Conservation (phyloP, 2,888 invertebrate genomes). For the Spilarctia lutea region DNA sequence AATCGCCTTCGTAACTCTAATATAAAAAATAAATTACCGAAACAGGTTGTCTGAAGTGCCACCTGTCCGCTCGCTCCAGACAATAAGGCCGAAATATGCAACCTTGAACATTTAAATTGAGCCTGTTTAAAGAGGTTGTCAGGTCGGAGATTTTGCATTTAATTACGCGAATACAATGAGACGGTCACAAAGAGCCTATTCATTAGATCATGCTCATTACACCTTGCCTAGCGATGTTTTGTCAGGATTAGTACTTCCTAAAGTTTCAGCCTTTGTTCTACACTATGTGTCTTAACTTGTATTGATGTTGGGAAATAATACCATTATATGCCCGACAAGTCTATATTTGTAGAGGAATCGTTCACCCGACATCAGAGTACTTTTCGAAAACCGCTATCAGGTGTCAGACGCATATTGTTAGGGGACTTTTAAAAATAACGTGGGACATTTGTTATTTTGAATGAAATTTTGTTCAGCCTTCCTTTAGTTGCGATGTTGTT, state of each 20-base stretch:
- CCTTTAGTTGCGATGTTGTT: neutral
- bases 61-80: slow-evolving; percentile 17
- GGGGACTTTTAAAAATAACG: slow-evolving; percentile 3
- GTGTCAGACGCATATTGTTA: slow-evolving; percentile 3
- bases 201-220: slow-evolving; percentile 62
- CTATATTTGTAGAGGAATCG: too few species aligned
- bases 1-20: slow-evolving; percentile 28
- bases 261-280: slow-evolving; percentile 27
- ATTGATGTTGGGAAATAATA: neutral
- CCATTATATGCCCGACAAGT: too few species aligned
- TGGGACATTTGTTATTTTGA: neutral
- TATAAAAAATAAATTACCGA: slow-evolving; percentile 38
- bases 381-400: neutral
- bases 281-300: neutral
- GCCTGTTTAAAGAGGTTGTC: slow-evolving; percentile 56
- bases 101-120: slow-evolving; percentile 57
- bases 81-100: slow-evolving; percentile 42
- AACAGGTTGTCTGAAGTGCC: slow-evolving; percentile 38
- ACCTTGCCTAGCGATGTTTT: slow-evolving; percentile 39
- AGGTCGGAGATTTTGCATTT: slow-evolving; percentile 55
- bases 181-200: slow-evolving; percentile 64
- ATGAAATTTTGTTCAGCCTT: neutral
- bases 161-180: slow-evolving; percentile 63
- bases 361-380: neutral
- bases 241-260: slow-evolving; percentile 34